These are phyloP conservation scores for Stomatorhinus ivindoensis DNA, from an alignment of 2,113 vertebrate genomes.

Conservation along the genomic window DNA sequence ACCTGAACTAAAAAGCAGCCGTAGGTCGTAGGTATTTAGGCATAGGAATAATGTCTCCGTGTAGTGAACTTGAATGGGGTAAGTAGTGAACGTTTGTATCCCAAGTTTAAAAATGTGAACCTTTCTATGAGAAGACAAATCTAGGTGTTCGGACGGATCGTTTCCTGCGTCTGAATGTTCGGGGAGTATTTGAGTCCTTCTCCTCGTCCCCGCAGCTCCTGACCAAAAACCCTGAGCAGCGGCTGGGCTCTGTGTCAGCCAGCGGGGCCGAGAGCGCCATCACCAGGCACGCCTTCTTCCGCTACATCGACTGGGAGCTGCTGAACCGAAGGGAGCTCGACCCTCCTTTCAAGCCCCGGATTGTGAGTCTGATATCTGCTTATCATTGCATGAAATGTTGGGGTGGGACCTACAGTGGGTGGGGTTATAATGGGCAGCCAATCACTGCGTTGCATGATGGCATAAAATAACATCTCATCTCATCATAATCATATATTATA, in stretches of 20 bases:
- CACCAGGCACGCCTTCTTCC: slow-evolving; percentile 76
- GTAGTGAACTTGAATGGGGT: background rate
- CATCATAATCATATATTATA: background rate
- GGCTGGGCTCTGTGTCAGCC: slow-evolving; percentile 75
- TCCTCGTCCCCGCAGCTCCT: slow-evolving; percentile 67
- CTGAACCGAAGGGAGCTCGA: slow-evolving; percentile 78
- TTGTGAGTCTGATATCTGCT: slow-evolving; percentile 60
- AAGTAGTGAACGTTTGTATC: background rate
- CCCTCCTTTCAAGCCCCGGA: slow-evolving; percentile 88
- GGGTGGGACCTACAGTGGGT: background rate
- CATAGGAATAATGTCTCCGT: background rate
- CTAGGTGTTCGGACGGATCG: background rate
- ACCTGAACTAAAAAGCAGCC: background rate
- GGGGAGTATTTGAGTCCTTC: background rate
- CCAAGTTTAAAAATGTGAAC: background rate
- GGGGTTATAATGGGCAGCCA: background rate
- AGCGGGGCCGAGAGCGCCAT: slow-evolving; percentile 76
- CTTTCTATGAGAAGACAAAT: background rate
- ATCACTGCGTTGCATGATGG: background rate
- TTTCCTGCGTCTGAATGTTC: too few species aligned
- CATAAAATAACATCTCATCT: background rate
- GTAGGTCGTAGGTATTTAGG: background rate
- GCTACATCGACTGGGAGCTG: slow-evolving; percentile 77
- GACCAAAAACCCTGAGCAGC: slow-evolving; percentile 81
- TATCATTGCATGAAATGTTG: background rate